Conservation (phyloP, 2,113 vertebrate species). For the Macquaria australasica region DNA sequence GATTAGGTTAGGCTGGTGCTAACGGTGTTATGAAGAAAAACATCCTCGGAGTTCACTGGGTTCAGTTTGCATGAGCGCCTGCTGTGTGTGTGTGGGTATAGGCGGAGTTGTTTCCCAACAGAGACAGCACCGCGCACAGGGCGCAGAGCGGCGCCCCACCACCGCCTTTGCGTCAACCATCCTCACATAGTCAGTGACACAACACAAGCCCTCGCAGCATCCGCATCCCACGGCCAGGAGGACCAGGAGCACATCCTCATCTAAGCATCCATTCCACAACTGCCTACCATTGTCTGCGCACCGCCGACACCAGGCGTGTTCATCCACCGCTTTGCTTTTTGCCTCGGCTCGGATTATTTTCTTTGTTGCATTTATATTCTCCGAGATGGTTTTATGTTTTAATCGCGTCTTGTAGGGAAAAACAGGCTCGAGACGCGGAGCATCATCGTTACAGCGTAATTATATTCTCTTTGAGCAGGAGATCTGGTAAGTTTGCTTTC, state of each 20-base stretch:
- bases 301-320: constrained; percentile 58
- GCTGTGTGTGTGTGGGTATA: constrained; percentile 27
- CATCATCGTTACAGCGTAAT: constrained; percentile 60
- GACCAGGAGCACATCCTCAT: constrained; percentile 80
- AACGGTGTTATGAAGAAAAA: background rate
- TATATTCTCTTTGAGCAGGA: constrained; percentile 43
- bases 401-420: constrained; percentile 30
- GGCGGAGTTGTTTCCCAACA: constrained; percentile 62
- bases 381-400: constrained; percentile 66
- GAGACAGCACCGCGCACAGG: constrained; percentile 63
- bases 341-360: constrained; percentile 51
- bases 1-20: background rate
- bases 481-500: constrained; percentile 66
- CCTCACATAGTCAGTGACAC: constrained; percentile 54
- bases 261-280: constrained; percentile 79
- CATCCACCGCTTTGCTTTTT: constrained; percentile 43
- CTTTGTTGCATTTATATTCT: constrained; percentile 30
- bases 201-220: constrained; percentile 73
- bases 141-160: constrained; percentile 81
- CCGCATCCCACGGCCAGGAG: constrained; percentile 75
- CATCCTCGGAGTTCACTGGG: constrained; percentile 27
- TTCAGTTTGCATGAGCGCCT: constrained; percentile 14
- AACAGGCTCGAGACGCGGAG: constrained; percentile 46
- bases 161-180: constrained; percentile 75
- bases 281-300: constrained; percentile 70